Base-by-base conservation (phyloP, 2,113 vertebrate genomes). In the Eclectus roratus region DNA sequence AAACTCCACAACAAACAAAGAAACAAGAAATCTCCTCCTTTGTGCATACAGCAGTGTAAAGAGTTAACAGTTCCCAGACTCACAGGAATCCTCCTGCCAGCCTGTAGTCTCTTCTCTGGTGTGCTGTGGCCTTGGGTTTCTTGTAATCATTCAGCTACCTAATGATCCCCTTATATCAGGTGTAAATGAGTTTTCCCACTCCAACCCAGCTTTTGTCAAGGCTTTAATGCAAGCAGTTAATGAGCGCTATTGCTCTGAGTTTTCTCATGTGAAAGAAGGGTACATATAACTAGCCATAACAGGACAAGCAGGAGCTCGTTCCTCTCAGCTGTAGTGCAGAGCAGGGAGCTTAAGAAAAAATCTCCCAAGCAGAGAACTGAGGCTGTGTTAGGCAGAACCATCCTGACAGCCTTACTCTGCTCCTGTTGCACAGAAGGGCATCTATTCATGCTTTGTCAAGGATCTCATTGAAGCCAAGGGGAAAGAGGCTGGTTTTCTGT, bases 131-230 rank as follows among this genome's bases (percentile, higher is more conserved):
- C 87, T 84, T 77, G 49, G 27, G 24, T 47, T 85, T 47, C 77
- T 74, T 89, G 72, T 85, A 76, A 97, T 97, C 90, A 72, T 77
- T 97, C 93, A 95, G 92, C 91, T 89, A 80, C 88, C 92, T 98
- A 97, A 97, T 91, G 97, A 97, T 94, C 89, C 89, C 85, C 73
- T 97, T 96, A 55, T 43, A 95, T 94, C 91, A 96, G 96, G 97
- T 96, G 96, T 92, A 98, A 97, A 98, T 97, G 96, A 98, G 85
- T 96, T 97, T 98, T 96, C 94, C 90, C 94, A 94, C 94, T 93
- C 93, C 89, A 96, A 19, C 96, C 93, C 93, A 94, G 90, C 81
- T 97, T 97, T 97, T 60, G 35, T 97, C 66, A 89, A 88, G 91
- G 89, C 95, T 96, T 97, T 95, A 92, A 96, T 91, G 88, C 61